Base-by-base conservation (phyloP, 2,113 vertebrate genomes). In the Cynoglossus semilaevis region DNA sequence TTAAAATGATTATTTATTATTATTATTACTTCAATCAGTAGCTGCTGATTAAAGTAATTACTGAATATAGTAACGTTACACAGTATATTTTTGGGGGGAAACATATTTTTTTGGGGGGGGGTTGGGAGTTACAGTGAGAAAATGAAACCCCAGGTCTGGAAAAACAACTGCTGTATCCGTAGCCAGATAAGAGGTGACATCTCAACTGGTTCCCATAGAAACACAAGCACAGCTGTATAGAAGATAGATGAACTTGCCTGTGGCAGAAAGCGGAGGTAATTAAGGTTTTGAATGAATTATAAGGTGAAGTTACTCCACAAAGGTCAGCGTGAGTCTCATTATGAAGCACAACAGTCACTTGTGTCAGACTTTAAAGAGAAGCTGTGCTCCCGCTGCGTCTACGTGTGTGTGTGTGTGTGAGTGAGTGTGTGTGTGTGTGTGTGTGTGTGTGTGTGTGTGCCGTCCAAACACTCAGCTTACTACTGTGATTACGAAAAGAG, bases 281-380 rank as follows among this genome's bases (percentile, higher is more conserved):
- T 46, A 44, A 41, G 42, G 44, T 57, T 22, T 44, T 52, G 41
- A 66, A 62, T 66, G 15, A 58, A 66, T 57, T 37, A 62, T 61
- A 34, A 62, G 51, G 40, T 34, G 15, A 58, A 48, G 40, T 63
- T 67, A 66, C 66, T 62, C 62, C 36, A 48, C 22, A 29, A 66
- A 70, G 72, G 66, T 65, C 66, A 67, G 45, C 0, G 10, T 19
- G 4, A 62, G 66, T 65, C 56, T 65, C 51, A 57, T 65, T 75
- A 69, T 70, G 51, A 56, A 66, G 47, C 51, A 52, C 62, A 70
- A 66, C 45, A 70, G 52, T 53, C 47, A 53, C 51, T 66, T 70
- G 42, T 56, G 59, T 66, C 60, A 65, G 58, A 65, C 72, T 61
- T 75, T 61, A 75, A 70, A 74, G 63, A 60, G 47, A 14, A 55